phyloP scores from a whole-genome alignment of 1,140 invertebrate species.

The Goniozus legneri region DNA sequence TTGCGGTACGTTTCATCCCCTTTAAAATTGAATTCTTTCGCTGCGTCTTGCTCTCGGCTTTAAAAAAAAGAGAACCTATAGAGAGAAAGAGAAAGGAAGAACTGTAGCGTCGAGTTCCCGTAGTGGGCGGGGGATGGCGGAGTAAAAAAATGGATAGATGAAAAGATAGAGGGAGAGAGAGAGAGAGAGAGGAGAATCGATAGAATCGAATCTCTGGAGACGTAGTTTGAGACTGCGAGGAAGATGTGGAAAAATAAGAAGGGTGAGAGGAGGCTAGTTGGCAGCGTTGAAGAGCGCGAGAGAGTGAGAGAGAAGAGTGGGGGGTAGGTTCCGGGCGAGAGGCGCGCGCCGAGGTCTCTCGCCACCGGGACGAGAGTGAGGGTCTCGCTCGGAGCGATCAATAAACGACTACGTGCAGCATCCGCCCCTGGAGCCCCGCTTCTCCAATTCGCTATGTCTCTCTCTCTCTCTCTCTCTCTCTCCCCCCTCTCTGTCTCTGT shows the following conservation, averaged over 20 bases:
- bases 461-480: constrained; percentile 1
- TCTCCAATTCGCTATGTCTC: constrained; percentile 11
- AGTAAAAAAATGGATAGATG: constrained; percentile 1
- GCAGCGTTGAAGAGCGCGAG: constrained; percentile 7
- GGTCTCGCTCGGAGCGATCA: constrained; percentile 49
- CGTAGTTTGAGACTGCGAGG: constrained; percentile 20
- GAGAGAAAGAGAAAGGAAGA: too few species aligned
- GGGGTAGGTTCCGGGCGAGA: constrained; percentile 31
- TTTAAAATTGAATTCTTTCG: too few species aligned
- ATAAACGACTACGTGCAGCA: constrained; percentile 48
- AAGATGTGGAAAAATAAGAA: constrained; percentile 1
- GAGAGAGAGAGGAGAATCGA: background rate
- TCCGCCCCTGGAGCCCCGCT: constrained; percentile 34
- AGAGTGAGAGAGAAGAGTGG: constrained; percentile 12
- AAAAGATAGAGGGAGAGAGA: constrained; percentile 16
- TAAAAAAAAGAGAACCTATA: too few species aligned
- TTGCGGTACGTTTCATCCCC: too few species aligned
- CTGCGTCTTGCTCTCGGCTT: too few species aligned
- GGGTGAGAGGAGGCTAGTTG: background rate
- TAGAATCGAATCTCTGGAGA: constrained; percentile 7
- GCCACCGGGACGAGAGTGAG: too few species aligned
- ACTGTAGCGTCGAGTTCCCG: too few species aligned
- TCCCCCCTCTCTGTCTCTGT: background rate
- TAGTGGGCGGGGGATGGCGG: too few species aligned
- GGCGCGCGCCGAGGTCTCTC: too few species aligned